Percentiles rank a stretch among this genome's conserved stretches.
Evolutionary conservation across 2,797 vertebrate genomes (phyloP).

Genomic region (Cryptoprocta ferox): DNA sequence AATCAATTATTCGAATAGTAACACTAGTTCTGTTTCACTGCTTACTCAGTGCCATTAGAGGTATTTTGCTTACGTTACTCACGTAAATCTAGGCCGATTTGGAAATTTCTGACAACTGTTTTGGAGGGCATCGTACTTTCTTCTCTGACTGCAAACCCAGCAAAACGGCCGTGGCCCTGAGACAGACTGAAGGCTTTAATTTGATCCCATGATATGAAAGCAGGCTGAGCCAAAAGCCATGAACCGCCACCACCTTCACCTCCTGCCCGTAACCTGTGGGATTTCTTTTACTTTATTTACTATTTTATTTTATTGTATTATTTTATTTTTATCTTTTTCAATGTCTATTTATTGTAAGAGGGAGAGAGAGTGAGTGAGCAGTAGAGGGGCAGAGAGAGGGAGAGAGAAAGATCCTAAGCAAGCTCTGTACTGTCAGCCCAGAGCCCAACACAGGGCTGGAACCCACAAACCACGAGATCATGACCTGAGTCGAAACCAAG

Average conservation of each 20-base stretch:
- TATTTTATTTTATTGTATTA: no score
- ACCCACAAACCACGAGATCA: no score
- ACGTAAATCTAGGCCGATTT: background rate
- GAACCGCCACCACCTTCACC: no score
- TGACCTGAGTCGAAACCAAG: no score
- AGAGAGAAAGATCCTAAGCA: no score
- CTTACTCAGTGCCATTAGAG: background rate
- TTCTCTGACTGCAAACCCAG: background rate
- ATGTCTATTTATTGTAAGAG: no score
- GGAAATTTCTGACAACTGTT: background rate
- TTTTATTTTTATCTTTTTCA: no score
- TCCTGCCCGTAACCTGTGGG: background rate
- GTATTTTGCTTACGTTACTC: background rate
- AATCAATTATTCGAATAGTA: background rate
- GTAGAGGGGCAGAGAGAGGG: no score
- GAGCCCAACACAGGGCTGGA: no score
- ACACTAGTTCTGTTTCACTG: background rate
- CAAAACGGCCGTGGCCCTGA: fast-evolving
- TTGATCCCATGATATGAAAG: background rate
- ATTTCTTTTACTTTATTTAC: no score
- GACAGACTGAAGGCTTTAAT: background rate
- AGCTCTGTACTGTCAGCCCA: no score
- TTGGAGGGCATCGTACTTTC: background rate
- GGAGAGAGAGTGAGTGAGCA: no score
- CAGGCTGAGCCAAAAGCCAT: background rate